A percentile compares a stretch with the other conserved stretches of the same genome.
phyloP scores from a whole-genome alignment of 2,888 invertebrate species.

The Cyrtodaria siliqua region DNA sequence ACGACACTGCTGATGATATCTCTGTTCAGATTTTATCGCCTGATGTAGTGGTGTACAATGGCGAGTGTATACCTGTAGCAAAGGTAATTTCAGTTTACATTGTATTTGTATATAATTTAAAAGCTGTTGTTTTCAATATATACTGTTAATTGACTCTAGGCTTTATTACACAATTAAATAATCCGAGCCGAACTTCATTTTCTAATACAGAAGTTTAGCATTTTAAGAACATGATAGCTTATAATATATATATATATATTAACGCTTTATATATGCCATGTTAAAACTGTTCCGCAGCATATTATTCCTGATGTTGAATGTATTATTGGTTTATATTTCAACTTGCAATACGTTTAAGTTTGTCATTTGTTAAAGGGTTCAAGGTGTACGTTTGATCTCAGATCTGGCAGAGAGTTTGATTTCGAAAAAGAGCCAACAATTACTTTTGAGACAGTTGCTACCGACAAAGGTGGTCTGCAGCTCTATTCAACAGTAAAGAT shows the following conservation, averaged over 20 bases:
- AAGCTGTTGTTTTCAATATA: too few species aligned
- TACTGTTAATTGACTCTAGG: too few species aligned
- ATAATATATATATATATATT: too few species aligned
- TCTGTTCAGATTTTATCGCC: slow-evolving; percentile 41
- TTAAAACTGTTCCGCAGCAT: too few species aligned
- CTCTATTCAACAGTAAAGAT: slow-evolving; percentile 42
- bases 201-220: too few species aligned
- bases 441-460: slow-evolving; percentile 39
- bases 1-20: slow-evolving; percentile 57
- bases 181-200: too few species aligned
- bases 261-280: background rate
- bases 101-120: too few species aligned
- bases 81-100: slow-evolving; percentile 43
- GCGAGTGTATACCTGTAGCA: slow-evolving; percentile 55
- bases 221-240: too few species aligned
- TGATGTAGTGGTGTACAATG: slow-evolving; percentile 45
- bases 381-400: slow-evolving; percentile 66
- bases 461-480: slow-evolving; percentile 62
- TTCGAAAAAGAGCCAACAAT: slow-evolving; percentile 55
- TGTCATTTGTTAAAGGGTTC: slow-evolving; percentile 53
- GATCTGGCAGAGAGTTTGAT: slow-evolving; percentile 57
- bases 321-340: too few species aligned
- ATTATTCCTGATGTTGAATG: too few species aligned
- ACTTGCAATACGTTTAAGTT: too few species aligned
- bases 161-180: too few species aligned